Conservation (phyloP, 2,888 invertebrate species). For the Eristalis tenax region DNA sequence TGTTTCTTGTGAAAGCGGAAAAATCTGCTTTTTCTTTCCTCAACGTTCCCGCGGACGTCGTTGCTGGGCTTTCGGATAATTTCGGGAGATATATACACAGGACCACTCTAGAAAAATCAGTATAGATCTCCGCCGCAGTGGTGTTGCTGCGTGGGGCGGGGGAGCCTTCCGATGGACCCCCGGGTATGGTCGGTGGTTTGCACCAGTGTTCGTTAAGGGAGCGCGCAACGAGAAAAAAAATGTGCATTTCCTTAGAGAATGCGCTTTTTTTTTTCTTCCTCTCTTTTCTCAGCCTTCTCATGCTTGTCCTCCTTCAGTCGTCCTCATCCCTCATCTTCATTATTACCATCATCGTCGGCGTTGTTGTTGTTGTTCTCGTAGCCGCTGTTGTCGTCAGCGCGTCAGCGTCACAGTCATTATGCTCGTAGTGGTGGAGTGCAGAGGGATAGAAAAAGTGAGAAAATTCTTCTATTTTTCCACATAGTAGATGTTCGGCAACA, state of each 20-base stretch:
- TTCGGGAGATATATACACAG: constrained; percentile 24
- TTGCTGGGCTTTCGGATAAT: not conserved
- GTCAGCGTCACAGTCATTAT: constrained; percentile 31
- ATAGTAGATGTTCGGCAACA: constrained; percentile 33
- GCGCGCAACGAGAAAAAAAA: constrained; percentile 19
- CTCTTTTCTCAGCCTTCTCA: constrained; percentile 17
- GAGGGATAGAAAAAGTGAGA: constrained; percentile 22
- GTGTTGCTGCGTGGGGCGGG: not conserved
- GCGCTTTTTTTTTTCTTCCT: constrained; percentile 40
- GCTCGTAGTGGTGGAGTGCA: constrained; percentile 52
- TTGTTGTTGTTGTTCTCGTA: not conserved
- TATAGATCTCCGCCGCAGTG: not conserved
- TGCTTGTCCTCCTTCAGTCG: not conserved
- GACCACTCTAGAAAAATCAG: not conserved
- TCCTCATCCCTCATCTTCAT: not conserved
- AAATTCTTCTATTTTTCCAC: constrained; percentile 19
- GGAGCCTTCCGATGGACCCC: constrained; percentile 13
- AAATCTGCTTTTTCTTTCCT: not conserved
- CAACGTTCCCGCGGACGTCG: too few relatives aligned
- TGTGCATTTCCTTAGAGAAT: constrained; percentile 58
- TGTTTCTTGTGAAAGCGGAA: constrained; percentile 28
- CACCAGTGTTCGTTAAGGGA: constrained; percentile 28
- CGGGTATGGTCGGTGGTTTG: constrained; percentile 29
- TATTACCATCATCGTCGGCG: constrained; percentile 24
- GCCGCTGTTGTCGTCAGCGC: constrained; percentile 5